A percentile compares a stretch with the other conserved stretches of the same genome.
Conservation (phyloP, 2,797 vertebrate genomes). For the Sebastes ruberrimus region DNA sequence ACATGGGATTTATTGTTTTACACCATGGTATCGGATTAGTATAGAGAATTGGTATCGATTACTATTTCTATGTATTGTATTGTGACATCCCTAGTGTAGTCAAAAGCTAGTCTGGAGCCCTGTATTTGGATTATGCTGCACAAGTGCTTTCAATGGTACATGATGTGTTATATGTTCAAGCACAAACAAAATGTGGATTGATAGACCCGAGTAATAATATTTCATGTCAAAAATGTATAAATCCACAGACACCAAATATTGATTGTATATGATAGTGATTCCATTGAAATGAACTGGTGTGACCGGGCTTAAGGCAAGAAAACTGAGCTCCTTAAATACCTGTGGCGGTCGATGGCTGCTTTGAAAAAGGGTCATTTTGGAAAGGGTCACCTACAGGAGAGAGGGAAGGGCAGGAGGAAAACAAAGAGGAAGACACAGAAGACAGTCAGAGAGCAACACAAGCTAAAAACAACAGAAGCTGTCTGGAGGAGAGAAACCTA, state of each 20-base stretch:
- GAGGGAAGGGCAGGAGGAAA: background rate
- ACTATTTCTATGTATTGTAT: too few relatives aligned
- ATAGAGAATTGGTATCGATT: too few relatives aligned
- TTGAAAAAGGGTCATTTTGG: conserved; percentile 94
- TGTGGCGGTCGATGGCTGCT: conserved; percentile 84
- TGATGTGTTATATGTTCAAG: background rate
- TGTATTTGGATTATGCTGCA: background rate
- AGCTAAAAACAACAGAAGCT: conserved; percentile 24
- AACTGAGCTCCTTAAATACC: conserved; percentile 76
- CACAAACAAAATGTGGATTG: background rate
- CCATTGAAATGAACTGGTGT: background rate
- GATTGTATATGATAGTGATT: background rate
- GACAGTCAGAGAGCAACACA: conserved; percentile 33
- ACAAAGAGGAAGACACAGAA: conserved; percentile 1
- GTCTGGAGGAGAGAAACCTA: background rate
- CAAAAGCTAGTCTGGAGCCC: too few relatives aligned
- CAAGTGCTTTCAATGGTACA: background rate
- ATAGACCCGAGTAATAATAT: background rate
- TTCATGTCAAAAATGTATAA: background rate
- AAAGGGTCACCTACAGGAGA: conserved; percentile 90
- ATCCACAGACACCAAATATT: background rate
- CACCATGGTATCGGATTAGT: too few relatives aligned
- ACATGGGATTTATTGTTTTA: too few relatives aligned
- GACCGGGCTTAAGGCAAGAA: background rate
- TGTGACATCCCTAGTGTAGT: too few relatives aligned